Base-by-base conservation (phyloP, 2,113 vertebrate genomes). In the Heliornis fulica region DNA sequence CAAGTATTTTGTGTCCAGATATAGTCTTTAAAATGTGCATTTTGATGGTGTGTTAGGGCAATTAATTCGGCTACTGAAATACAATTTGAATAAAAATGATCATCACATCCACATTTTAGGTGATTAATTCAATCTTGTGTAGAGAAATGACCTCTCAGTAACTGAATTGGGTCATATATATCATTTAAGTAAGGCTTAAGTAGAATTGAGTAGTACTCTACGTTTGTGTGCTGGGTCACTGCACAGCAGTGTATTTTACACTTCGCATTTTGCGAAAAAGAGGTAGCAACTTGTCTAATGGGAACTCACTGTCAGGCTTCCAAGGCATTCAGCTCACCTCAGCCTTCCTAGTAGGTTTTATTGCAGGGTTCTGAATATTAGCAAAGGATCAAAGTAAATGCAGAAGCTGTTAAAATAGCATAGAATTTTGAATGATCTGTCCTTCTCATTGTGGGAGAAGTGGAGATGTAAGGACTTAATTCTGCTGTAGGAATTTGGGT, bases 181-280 rank as follows among this genome's bases (percentile, higher is more conserved):
- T 87, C 18, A 71, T 89, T 91, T 72, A 87, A 87, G 48, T 79
- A 94, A 86, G 3, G 3, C 83, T 84, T 84, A 82, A 60, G 53
- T 28, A 71, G 46, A 75, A 79, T 43, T 78, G 34, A 36, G 11
- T 68, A 54, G 43, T 64, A 57, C 46, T 87, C 87, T 66, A 61
- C 31, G n/a, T 59, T 84, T 84, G 26, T 87, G 69, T 94, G 57
- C 74, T 84, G 85, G 92, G 65, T 92, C 88, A 76, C 59, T 96
- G 84, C 40, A 64, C 84, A 94, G 82, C 48, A 66, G 15, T 71
- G 20, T 65, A 68, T 87, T 91, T 79, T 77, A 34, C 28, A 34
- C 56, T 79, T 91, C 83, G 56, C 40, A 81, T 91, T 89, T 69
- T 80, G 31, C 53, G 66, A 72, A 82, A 57, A 77, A 34, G 45